phyloP scores from a whole-genome alignment of 2,113 vertebrate genomes.

The Tor tambroides region DNA sequence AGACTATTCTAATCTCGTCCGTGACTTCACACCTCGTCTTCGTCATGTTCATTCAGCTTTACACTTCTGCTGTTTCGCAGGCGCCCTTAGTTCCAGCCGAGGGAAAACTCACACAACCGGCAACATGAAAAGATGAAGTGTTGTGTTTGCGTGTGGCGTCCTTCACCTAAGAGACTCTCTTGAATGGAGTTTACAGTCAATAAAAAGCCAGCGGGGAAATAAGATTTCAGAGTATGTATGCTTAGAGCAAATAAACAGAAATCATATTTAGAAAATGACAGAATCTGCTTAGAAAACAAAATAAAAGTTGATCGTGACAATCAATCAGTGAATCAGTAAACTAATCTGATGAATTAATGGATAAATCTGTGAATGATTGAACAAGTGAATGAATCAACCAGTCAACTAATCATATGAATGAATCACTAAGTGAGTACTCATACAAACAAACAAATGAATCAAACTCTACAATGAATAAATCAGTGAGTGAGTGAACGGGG shows the following conservation, averaged over 20 bases:
- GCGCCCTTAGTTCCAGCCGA: not conserved
- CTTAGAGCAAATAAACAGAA: not conserved
- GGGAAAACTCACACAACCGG: not conserved
- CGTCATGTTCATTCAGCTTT: conserved; percentile 63
- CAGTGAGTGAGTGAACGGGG: not conserved
- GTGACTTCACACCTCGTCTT: conserved; percentile 65
- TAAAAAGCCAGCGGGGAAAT: not conserved
- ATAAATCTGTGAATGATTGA: not conserved
- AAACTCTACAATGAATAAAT: not conserved
- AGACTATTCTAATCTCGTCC: conserved; percentile 67
- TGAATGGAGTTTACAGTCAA: conserved; percentile 37
- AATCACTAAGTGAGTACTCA: not conserved
- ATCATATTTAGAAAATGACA: not conserved
- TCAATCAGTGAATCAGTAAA: not conserved
- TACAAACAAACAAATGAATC: not conserved
- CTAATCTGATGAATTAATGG: not conserved
- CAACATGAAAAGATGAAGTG: not conserved
- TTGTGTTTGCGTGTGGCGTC: not conserved
- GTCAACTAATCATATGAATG: not conserved
- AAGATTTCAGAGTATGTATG: not conserved
- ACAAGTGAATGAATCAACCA: not conserved
- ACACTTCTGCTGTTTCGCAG: conserved; percentile 39
- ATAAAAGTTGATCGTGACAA: not conserved
- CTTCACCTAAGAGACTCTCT: conserved; percentile 23
- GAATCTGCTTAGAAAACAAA: not conserved